phyloP scores from a whole-genome alignment of 2,113 vertebrate genomes.

The Corythornis madagascariensis region DNA sequence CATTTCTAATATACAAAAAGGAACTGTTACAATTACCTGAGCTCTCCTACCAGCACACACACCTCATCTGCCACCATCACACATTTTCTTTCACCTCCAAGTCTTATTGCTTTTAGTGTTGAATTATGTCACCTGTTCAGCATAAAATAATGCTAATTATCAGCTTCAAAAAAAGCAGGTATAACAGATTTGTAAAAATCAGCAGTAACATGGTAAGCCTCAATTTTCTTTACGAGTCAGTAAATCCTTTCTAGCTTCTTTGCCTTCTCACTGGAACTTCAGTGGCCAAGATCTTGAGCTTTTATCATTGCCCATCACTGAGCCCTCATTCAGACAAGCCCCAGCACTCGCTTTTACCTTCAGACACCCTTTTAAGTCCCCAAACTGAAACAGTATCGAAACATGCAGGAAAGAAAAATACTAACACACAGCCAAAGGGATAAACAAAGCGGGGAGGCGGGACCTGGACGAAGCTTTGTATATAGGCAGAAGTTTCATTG shows the following conservation, averaged over 20 bases:
- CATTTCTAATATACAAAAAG: neutral
- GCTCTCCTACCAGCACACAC: neutral
- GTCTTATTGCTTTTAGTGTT: rapidly evolving
- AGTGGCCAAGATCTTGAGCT: rapidly evolving
- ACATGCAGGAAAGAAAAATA: neutral
- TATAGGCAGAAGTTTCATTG: neutral
- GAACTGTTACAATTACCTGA: neutral
- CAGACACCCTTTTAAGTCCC: neutral
- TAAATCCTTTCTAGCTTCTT: neutral
- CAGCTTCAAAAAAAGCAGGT: neutral
- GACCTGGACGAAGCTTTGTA: too few species aligned
- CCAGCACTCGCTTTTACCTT: neutral
- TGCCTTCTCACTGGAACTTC: neutral
- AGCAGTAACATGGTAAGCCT: rapidly evolving
- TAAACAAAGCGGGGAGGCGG: too few species aligned
- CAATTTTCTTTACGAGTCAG: neutral
- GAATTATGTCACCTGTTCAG: neutral
- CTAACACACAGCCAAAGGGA: neutral
- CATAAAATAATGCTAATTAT: neutral
- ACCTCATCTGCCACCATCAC: neutral
- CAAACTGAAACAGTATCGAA: neutral
- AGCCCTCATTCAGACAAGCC: neutral
- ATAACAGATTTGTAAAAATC: neutral
- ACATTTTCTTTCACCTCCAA: neutral
- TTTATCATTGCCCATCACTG: neutral